These are phyloP conservation scores for Chiloscyllium punctatum DNA, from an alignment of 2,797 vertebrate genomes.

Conservation along the genomic window DNA sequence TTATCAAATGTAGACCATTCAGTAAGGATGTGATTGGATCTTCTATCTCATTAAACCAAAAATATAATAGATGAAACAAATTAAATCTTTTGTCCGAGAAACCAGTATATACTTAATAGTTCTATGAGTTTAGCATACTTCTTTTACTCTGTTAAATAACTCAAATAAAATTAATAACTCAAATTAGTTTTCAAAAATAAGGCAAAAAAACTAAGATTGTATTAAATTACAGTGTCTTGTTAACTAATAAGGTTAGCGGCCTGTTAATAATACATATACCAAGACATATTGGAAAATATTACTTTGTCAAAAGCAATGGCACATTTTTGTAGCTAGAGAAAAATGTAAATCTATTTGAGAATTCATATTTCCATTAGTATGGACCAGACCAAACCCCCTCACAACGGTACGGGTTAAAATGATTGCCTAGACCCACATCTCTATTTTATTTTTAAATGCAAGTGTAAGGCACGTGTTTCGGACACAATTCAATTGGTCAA, in stretches of 20 bases:
- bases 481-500: no score
- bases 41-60: not conserved
- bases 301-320: not conserved
- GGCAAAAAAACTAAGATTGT: not conserved
- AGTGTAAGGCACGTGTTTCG: no score
- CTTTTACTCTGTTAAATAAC: not conserved
- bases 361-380: not conserved
- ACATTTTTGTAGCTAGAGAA: not conserved
- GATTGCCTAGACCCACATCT: no score
- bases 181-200: not conserved
- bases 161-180: not conserved
- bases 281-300: not conserved
- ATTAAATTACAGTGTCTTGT: not conserved
- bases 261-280: not conserved
- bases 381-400: not conserved
- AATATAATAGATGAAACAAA: not conserved
- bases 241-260: not conserved
- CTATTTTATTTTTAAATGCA: no score
- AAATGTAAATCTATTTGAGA: not conserved
- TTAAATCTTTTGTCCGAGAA: not conserved
- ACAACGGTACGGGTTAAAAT: not conserved
- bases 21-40: not conserved
- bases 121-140: not conserved
- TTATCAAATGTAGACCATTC: not conserved
- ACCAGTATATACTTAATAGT: not conserved